Percentiles rank a stretch among this genome's conserved stretches.
phyloP scores from a whole-genome alignment of 2,113 vertebrate species.

The Etheostoma spectabile region DNA sequence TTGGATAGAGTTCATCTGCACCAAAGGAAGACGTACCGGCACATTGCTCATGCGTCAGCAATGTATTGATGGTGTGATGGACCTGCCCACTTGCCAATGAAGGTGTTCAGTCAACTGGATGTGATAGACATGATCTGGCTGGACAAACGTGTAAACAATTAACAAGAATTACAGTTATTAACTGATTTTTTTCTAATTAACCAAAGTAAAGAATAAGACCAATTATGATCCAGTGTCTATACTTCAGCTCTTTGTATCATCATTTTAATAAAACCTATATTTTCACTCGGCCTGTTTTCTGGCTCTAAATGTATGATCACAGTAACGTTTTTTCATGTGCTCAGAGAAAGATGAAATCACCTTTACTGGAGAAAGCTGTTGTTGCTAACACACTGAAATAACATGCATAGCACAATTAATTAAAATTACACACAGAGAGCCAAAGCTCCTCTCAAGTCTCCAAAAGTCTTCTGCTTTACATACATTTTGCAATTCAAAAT shows the following conservation, averaged over 20 bases:
- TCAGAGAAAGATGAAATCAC: not conserved
- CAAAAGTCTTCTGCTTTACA: no score
- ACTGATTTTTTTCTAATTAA: not conserved
- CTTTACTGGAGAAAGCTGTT: not conserved
- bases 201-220: not conserved
- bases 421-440: no score
- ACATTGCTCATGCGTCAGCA: rapidly evolving
- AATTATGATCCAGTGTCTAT: not conserved
- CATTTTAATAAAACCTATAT: not conserved
- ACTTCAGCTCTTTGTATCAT: not conserved
- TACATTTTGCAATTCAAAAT: no score
- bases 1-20: conserved; percentile 15
- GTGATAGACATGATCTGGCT: not conserved
- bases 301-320: not conserved
- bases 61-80: conserved; percentile 59
- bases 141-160: conserved; percentile 5
- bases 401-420: no score
- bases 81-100: conserved; percentile 62
- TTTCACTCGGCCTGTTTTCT: not conserved
- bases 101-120: not conserved
- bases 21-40: rapidly evolving
- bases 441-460: no score
- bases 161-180: not conserved
- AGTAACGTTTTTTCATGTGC: not conserved
- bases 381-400: no score